Conservation (phyloP, 2,797 vertebrate species). For the Hapalemur alaotrensis region DNA sequence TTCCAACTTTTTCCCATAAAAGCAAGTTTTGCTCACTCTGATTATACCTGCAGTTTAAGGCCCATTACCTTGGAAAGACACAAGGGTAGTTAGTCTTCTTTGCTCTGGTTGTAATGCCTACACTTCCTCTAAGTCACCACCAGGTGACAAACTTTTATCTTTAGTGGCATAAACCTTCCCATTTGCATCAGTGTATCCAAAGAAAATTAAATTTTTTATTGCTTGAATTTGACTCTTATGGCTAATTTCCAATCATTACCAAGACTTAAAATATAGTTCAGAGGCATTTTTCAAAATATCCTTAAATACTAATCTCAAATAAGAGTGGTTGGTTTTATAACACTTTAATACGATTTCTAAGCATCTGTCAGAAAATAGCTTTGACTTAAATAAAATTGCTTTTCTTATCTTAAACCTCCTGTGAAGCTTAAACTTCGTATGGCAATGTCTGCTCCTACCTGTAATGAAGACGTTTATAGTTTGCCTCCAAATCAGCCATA, state of each 20-base stretch:
- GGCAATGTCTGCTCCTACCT: background rate
- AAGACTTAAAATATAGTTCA: conserved; percentile 9
- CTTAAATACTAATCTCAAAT: conserved; percentile 22
- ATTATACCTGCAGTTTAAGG: accelerated
- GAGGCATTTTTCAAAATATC: background rate
- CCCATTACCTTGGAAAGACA: background rate
- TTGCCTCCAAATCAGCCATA: background rate
- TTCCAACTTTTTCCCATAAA: background rate
- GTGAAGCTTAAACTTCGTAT: background rate
- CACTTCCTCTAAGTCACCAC: background rate
- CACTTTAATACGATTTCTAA: background rate
- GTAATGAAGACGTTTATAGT: background rate
- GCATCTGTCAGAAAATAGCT: conserved; percentile 31
- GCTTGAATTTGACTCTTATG: conserved; percentile 22
- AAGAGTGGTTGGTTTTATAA: background rate
- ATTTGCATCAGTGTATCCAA: background rate
- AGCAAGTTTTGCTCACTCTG: too few relatives aligned
- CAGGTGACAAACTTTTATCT: background rate
- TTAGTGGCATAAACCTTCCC: background rate
- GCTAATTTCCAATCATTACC: conserved; percentile 51
- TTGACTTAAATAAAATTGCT: conserved; percentile 58
- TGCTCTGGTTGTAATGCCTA: accelerated
- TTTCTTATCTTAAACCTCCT: conserved; percentile 54
- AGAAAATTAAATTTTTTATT: conserved; percentile 20
- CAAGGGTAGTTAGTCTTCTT: accelerated